These are phyloP conservation scores for Oxytorus armatus DNA, from an alignment of 2,888 invertebrate genomes.

Conservation along the genomic window DNA sequence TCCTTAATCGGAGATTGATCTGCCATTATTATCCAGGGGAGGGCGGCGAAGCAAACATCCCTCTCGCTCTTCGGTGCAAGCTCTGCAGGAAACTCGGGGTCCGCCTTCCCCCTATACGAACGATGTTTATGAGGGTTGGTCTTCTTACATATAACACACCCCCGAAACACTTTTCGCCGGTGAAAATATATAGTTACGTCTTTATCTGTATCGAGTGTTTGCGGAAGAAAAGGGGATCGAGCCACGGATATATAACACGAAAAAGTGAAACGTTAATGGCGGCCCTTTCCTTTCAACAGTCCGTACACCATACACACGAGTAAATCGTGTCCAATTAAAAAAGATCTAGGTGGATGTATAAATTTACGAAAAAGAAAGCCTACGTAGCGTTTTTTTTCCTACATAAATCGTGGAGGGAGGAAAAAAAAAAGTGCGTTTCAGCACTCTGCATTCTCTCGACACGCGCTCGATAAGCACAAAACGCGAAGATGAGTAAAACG, in stretches of 20 bases:
- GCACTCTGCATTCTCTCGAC: neutral
- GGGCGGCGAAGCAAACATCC: neutral
- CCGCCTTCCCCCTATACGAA: neutral
- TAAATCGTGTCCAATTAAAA: neutral
- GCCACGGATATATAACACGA: neutral
- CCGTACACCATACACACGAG: no score
- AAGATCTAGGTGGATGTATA: neutral
- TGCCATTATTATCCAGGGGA: conserved; percentile 60
- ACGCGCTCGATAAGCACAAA: conserved; percentile 27
- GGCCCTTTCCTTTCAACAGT: no score
- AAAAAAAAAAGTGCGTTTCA: neutral
- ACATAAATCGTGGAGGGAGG: neutral
- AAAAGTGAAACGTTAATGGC: neutral
- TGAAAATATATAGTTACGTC: neutral
- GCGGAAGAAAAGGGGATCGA: neutral
- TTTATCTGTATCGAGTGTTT: neutral
- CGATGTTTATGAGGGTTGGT: neutral
- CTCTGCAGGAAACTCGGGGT: no score
- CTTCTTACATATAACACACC: neutral
- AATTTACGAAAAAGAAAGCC: neutral
- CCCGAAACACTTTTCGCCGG: neutral
- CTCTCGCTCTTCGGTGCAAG: conserved; percentile 16
- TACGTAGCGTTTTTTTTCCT: neutral
- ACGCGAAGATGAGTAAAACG: conserved; percentile 7
- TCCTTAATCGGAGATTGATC: conserved; percentile 68